Evolutionary conservation across 2,888 invertebrate species (phyloP).

Genomic region (Pyrochroa serraticornis): DNA sequence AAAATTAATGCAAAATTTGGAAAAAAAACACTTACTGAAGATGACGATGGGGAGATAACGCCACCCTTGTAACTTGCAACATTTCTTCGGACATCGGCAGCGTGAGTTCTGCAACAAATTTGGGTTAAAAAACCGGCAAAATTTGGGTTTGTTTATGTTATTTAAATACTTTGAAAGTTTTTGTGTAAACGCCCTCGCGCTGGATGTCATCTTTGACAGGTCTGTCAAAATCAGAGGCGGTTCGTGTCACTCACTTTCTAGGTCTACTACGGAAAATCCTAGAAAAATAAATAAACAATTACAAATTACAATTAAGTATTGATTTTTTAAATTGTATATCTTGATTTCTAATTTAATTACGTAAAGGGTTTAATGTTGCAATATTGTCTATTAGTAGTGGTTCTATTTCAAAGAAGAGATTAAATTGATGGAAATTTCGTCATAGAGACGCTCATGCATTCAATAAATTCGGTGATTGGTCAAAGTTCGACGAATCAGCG

Average conservation of each 20-base stretch:
- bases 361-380: too few species aligned
- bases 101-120: slow-evolving; percentile 66
- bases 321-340: too few species aligned
- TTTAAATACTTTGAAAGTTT: slow-evolving; percentile 68
- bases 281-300: too few species aligned
- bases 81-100: slow-evolving; percentile 77
- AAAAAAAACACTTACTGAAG: slow-evolving; percentile 41
- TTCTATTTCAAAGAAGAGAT: too few species aligned
- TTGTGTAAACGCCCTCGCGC: slow-evolving; percentile 74
- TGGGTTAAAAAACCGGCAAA: slow-evolving; percentile 13
- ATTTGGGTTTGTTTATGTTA: slow-evolving; percentile 9
- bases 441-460: too few species aligned
- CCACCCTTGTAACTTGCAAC: slow-evolving; percentile 61
- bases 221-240: neutral
- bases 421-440: too few species aligned
- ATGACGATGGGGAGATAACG: slow-evolving; percentile 49
- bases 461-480: too few species aligned
- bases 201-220: slow-evolving; percentile 62
- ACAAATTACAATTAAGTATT: too few species aligned
- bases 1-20: slow-evolving; percentile 50
- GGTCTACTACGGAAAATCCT: too few species aligned
- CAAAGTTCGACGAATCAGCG: too few species aligned
- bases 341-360: too few species aligned
- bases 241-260: neutral
- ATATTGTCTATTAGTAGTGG: too few species aligned